Conservation (phyloP, 2,113 vertebrate species). For the Pseudorectes ferrugineus region DNA sequence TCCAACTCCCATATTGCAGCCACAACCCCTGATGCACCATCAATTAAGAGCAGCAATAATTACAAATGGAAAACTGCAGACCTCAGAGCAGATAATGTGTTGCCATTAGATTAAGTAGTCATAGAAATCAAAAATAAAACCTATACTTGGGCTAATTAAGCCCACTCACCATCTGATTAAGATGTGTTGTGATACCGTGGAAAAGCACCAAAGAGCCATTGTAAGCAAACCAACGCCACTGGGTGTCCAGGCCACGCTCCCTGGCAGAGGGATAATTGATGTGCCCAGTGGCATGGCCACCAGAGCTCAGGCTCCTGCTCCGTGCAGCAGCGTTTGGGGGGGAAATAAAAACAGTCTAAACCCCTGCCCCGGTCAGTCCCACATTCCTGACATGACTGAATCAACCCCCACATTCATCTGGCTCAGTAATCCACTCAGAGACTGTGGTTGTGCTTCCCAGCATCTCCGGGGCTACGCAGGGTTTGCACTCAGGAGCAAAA, state of each 20-base stretch:
- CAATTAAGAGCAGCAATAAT: constrained; percentile 76
- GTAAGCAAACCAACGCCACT: constrained; percentile 65
- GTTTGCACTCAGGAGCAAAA: too few species aligned
- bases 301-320: not conserved
- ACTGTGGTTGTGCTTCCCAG: fast-evolving
- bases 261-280: constrained; percentile 47
- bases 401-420: fast-evolving
- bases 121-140: constrained; percentile 75
- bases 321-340: not conserved
- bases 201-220: constrained; percentile 63
- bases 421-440: fast-evolving
- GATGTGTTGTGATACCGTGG: constrained; percentile 64
- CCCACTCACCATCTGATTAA: constrained; percentile 78
- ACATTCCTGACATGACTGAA: fast-evolving
- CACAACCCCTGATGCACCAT: constrained; percentile 67
- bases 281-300: not conserved
- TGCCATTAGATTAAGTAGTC: constrained; percentile 80
- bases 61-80: constrained; percentile 71
- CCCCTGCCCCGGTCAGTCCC: fast-evolving
- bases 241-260: constrained; percentile 47
- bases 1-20: constrained; percentile 67
- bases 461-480: not conserved
- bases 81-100: constrained; percentile 71
- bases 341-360: fast-evolving
- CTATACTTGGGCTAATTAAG: constrained; percentile 78